These are phyloP conservation scores for Halocynthia roretzi DNA, from an alignment of 23 tunicate genomes.

Conservation along the genomic window DNA sequence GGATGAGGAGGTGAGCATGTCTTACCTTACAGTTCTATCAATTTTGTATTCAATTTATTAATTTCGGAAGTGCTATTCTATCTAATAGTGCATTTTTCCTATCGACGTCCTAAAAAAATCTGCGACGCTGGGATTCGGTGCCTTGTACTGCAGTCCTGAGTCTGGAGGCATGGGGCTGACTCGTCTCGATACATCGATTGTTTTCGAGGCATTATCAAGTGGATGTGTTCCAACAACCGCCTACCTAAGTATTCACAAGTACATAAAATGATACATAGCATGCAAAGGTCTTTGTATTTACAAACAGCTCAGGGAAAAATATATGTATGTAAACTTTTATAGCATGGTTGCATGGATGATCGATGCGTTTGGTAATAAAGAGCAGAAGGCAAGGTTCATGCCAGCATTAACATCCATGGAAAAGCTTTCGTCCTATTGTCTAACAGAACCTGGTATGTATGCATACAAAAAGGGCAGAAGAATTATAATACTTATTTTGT, in stretches of 20 bases:
- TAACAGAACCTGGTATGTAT: slow-evolving; percentile 87
- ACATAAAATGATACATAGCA: not conserved
- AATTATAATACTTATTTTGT: no score
- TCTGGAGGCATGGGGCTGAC: slow-evolving; percentile 92
- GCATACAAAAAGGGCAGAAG: no score
- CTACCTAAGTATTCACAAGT: slow-evolving; percentile 88
- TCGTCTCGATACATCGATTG: slow-evolving; percentile 82
- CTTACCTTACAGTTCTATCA: not conserved
- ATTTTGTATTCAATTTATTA: not conserved
- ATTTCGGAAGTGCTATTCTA: not conserved
- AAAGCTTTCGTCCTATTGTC: slow-evolving; percentile 81
- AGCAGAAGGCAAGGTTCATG: slow-evolving; percentile 49
- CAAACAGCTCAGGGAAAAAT: not conserved
- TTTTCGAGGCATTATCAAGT: slow-evolving; percentile 86
- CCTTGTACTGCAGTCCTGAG: slow-evolving; percentile 68
- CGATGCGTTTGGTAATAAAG: slow-evolving; percentile 69
- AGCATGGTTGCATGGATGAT: slow-evolving; percentile 99
- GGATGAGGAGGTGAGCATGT: slow-evolving; percentile 56
- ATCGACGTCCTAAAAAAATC: slow-evolving; percentile 59
- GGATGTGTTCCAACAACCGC: slow-evolving; percentile 99
- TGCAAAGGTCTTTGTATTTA: not conserved
- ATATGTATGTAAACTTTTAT: not conserved
- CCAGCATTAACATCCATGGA: slow-evolving; percentile 79
- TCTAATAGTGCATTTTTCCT: slow-evolving; percentile 53
- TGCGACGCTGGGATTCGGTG: slow-evolving; percentile 89